Evolutionary conservation across 2,797 vertebrate genomes (phyloP).

Genomic region (Linurgus olivaceus): DNA sequence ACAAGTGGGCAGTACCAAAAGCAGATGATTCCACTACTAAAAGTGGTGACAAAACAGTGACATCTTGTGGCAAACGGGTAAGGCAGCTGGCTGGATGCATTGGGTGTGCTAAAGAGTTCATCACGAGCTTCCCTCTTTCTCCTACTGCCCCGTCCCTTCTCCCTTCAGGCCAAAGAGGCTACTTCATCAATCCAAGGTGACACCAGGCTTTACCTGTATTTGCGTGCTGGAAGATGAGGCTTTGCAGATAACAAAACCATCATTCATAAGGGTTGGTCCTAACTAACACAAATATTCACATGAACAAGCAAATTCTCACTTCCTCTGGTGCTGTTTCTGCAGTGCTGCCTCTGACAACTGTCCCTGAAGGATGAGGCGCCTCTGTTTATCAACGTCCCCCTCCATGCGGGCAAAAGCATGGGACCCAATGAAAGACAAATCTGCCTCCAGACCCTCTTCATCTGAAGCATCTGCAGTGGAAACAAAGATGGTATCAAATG

Average conservation of each 20-base stretch:
- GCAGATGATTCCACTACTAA: background rate
- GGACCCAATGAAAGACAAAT: constrained; percentile 90
- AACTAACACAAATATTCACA: background rate
- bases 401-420: constrained; percentile 98
- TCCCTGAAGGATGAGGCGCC: constrained; percentile 91
- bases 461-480: constrained; percentile 76
- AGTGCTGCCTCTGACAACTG: constrained; percentile 90
- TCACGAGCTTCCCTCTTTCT: background rate
- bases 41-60: background rate
- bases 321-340: constrained; percentile 95
- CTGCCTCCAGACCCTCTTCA: constrained; percentile 83
- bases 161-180: background rate
- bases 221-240: background rate
- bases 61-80: background rate
- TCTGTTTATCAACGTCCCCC: constrained; percentile 94
- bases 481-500: background rate
- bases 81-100: background rate
- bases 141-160: background rate
- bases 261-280: background rate
- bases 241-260: background rate
- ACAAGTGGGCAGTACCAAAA: background rate
- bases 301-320: constrained; percentile 78
- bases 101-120: background rate
- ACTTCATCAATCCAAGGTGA: background rate
- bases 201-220: background rate